Evolutionary conservation across 2,113 vertebrate genomes (phyloP), one percentile per base, ranked within the genome.

Genomic region (Galeopterus variegatus): DNA sequence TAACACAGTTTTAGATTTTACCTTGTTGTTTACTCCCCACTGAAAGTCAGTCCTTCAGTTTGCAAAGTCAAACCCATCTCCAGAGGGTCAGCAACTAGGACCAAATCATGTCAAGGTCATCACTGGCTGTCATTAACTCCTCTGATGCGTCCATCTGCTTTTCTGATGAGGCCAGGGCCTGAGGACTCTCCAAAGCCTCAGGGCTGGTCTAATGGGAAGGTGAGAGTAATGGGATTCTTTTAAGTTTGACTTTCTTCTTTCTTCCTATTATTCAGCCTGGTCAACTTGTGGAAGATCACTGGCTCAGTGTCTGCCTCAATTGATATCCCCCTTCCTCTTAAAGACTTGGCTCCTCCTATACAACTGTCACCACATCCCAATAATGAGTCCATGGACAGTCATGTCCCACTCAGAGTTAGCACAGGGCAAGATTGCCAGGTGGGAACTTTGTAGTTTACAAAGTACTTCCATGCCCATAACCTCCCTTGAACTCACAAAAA

Each of bases 121-220:
- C 70, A 45, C 14, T 96, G 91, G 93, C 95, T 97, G 96, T 94
- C 93, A 97, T 91, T 95, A 97, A 97, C 92, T 90, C 85, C 92
- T 98, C 97, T 97, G 94, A 67, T 97, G 67, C 65, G 95, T 95
- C 97, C 98, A 98, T 98, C 98, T 98, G 98, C 97, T 98, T 88
- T 81, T 94, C 97, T 98, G 98, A 98, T 98, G 97, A 98, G 94
- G 92, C 73, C 97, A 96, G 96, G 98, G 58, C 97, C 93, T 36
- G 83, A 85, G 70, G 50, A 89, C 84, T 82, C 92, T 90, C 64
- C 45, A 80, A 96, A 97, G 96, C 92, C 97, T 96, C 82, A 41
- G 84, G 14, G 93, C 93, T 95, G 88, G 95, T 75, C 90, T 85
- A 45, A 62, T 87, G 92, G 82, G 60, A 70, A 76, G 60, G 41